Conservation (phyloP, 2,888 invertebrate species). For the Dryadula phaetusa region DNA sequence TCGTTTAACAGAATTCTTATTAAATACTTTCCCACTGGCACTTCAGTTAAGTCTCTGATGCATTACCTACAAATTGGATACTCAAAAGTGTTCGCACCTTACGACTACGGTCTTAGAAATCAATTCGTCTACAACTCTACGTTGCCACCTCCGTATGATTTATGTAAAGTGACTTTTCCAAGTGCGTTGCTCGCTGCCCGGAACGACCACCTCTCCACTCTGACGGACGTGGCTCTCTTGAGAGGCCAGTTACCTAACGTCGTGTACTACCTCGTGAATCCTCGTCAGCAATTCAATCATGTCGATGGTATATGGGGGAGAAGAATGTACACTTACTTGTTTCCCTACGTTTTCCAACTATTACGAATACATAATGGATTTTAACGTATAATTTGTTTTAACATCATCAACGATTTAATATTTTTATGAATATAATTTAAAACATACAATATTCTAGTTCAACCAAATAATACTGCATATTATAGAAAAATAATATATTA, state of each 20-base stretch:
- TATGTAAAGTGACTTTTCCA: conserved; percentile 51
- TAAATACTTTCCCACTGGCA: conserved; percentile 55
- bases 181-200: conserved; percentile 46
- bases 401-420: too few relatives aligned
- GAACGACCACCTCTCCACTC: conserved; percentile 50
- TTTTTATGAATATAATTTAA: too few relatives aligned
- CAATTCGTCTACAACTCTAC: conserved; percentile 49
- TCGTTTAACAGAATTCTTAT: conserved; percentile 44
- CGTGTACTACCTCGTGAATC: conserved; percentile 46
- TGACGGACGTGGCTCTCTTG: conserved; percentile 48
- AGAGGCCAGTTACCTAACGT: conserved; percentile 49
- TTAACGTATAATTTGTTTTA: too few relatives aligned
- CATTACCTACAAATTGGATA: conserved; percentile 54
- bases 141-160: conserved; percentile 52
- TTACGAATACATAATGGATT: conserved; percentile 27
- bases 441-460: too few relatives aligned
- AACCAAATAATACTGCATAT: too few relatives aligned
- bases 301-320: conserved; percentile 52
- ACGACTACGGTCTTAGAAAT: conserved; percentile 51
- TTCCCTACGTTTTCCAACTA: conserved; percentile 45
- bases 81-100: conserved; percentile 51
- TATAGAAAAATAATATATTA: too few relatives aligned
- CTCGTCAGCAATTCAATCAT: conserved; percentile 49
- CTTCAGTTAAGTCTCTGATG: conserved; percentile 53
- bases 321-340: conserved; percentile 48